These are phyloP conservation scores for Calcarius ornatus DNA, from an alignment of 2,113 vertebrate species.

Conservation along the genomic window DNA sequence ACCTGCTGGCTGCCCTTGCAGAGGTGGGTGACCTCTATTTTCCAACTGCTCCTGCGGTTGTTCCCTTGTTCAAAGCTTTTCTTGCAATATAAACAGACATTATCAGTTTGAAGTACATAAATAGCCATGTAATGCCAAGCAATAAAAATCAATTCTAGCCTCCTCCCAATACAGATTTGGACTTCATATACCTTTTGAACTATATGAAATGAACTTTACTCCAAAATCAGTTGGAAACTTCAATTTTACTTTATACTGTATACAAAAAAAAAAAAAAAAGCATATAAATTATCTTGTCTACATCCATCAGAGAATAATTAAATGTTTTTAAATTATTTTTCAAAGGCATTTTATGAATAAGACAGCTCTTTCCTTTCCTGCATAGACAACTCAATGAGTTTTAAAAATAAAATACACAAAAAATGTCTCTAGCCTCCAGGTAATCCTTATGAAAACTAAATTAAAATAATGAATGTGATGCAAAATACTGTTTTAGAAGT, in stretches of 20 bases:
- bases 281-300: background rate
- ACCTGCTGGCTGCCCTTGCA: background rate
- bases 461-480: background rate
- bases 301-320: background rate
- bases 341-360: background rate
- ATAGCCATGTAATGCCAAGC: background rate
- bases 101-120: background rate
- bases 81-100: background rate
- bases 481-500: background rate
- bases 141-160: background rate
- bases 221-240: background rate
- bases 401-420: background rate
- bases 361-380: background rate
- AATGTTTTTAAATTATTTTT: background rate
- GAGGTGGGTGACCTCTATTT: background rate
- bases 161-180: background rate
- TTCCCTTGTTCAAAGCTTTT: background rate
- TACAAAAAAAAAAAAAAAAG: background rate
- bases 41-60: fast-evolving
- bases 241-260: background rate
- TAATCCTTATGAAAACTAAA: background rate
- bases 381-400: background rate
- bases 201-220: background rate
- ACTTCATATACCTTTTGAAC: background rate
- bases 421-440: background rate